Percentiles rank a stretch among this genome's conserved stretches.
Conservation (phyloP, 2,113 vertebrate genomes). For the Onychorhynchus coronatus region DNA sequence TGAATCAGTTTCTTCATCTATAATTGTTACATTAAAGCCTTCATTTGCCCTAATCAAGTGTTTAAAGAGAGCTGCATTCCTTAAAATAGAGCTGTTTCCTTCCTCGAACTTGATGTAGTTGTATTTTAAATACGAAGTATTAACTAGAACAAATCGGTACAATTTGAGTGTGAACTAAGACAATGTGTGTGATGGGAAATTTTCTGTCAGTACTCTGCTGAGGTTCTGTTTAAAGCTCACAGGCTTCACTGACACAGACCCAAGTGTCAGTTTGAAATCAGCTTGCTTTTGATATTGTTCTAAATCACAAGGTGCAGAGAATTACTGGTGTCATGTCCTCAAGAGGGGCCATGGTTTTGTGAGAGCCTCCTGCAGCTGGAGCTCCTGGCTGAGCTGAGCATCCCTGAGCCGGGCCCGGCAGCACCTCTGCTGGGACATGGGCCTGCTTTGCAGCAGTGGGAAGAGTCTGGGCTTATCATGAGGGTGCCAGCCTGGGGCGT, state of each 20-base stretch:
- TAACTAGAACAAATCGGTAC: not conserved
- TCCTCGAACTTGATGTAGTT: not conserved
- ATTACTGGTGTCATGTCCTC: not conserved
- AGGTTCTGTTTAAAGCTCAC: not conserved
- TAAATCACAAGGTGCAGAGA: not conserved
- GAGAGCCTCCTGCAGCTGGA: not conserved
- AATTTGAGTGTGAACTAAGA: not conserved
- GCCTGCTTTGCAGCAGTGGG: not conserved
- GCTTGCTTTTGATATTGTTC: not conserved
- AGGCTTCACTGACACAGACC: not conserved
- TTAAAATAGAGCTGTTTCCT: not conserved
- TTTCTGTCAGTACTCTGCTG: not conserved
- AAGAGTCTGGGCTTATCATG: too few species aligned
- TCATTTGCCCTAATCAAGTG: not conserved
- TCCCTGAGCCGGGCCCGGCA: not conserved
- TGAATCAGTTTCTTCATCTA: not conserved
- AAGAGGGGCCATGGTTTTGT: not conserved
- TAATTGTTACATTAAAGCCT: not conserved
- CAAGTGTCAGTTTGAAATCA: not conserved
- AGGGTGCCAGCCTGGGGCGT: accelerated
- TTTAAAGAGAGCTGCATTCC: not conserved
- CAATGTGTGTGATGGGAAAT: not conserved
- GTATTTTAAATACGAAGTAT: not conserved
- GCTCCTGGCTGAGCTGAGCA: not conserved
- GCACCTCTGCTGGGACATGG: not conserved